Base-by-base conservation (phyloP, 2,113 vertebrate genomes). In the Patagioenas fasciata region DNA sequence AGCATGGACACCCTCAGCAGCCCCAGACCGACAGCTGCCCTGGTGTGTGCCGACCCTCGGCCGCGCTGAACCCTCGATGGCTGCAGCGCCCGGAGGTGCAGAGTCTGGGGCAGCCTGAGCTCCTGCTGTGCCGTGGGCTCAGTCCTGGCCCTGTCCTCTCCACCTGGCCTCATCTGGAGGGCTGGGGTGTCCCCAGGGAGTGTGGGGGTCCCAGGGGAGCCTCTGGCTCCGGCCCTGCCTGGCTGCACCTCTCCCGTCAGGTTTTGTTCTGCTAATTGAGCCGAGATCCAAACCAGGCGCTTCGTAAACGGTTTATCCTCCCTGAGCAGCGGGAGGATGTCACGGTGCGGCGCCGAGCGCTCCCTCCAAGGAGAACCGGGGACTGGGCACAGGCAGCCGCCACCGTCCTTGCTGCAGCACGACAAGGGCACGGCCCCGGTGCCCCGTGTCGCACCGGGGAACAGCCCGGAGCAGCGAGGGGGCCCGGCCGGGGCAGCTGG, bases 201-300 rank as follows among this genome's bases (percentile, higher is more conserved):
- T 2, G 3, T 3, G 8, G 36, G 71, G 53, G 50, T 66, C 72
- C 62, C 58, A 2, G 38, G 48, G 40, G 74, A 54, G 31, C 6
- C 2, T 34, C 74, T 57, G 86, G 18, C 83, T 15, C 20, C 20
- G 0, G 51, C 61, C 31, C 24, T 23, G 70, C 15, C 64, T 15
- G 60, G 26, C 51, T 48, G 66, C 7, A 2, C 50, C 19, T 56
- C 62, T 26, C 20, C 75, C 34, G 48, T 87, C 96, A 80, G 58
- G 25, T 80, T 91, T 31, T 11, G 61, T 95, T 96, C 67, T 32
- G 57, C 75, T 91, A 71, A 96, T 28, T 50, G 73, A 91, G 58
- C 61, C 11, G 47, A 88, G 95, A 91, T 88, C 79, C 85, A 47
- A 75, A 12, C 89, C 92, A 93, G 95, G 64, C 50, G 12, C 80